Conservation (phyloP, 1,140 invertebrate genomes). For the Helicoverpa zea region DNA sequence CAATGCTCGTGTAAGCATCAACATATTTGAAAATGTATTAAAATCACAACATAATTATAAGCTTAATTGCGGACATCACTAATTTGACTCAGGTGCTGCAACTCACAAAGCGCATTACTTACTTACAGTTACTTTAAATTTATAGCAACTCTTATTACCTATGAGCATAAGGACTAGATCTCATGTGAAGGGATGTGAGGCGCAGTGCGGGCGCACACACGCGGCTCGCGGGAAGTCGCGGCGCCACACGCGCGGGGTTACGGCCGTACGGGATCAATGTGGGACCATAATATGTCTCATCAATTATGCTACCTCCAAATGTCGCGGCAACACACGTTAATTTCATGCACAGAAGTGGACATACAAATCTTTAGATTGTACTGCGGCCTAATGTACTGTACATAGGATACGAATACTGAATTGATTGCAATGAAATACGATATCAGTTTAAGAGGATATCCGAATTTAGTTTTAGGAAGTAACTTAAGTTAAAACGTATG, state of each 20-base stretch:
- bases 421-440: neutral
- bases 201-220: neutral
- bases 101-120: constrained; percentile 7
- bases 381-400: neutral
- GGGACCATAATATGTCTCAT: too few species aligned
- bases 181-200: neutral
- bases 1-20: constrained; percentile 11
- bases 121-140: neutral
- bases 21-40: neutral
- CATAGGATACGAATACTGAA: neutral
- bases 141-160: constrained; percentile 8
- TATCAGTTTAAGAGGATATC: neutral
- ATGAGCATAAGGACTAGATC: constrained; percentile 37
- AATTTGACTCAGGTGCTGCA: neutral
- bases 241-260: too few species aligned
- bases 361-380: neutral
- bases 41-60: constrained; percentile 11
- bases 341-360: neutral
- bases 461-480: neutral
- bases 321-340: neutral
- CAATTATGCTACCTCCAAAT: neutral
- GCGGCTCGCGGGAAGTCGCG: too few species aligned
- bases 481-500: constrained; percentile 24
- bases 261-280: too few species aligned
- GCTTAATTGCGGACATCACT: neutral